Conservation (phyloP, 2,888 invertebrate genomes). For the Lepeophtheirus nordmannii region DNA sequence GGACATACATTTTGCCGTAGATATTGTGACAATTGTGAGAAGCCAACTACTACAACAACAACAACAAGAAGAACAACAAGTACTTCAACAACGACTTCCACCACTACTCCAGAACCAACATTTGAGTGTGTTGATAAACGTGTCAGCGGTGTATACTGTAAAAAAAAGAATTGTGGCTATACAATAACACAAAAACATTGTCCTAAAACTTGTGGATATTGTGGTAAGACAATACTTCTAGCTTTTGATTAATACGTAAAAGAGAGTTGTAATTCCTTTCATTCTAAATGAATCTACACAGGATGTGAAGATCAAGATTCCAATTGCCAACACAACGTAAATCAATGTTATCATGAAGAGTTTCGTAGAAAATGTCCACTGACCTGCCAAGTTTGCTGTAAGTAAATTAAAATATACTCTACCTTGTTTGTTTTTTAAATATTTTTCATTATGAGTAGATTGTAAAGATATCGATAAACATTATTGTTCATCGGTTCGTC, state of each 20-base stretch:
- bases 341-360: neutral
- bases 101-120: neutral
- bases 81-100: neutral
- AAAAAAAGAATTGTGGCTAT: neutral
- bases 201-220: neutral
- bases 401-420: neutral
- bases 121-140: neutral
- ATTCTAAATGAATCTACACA: neutral
- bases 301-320: neutral
- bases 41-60: neutral
- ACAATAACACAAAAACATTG: neutral
- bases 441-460: neutral
- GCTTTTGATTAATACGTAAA: neutral
- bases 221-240: neutral
- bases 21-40: neutral
- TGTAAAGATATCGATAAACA: neutral
- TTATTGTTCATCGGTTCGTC: neutral
- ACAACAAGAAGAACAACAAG: no score
- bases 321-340: neutral
- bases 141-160: neutral
- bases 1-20: neutral
- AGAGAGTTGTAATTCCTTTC: neutral
- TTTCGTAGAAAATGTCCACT: neutral
- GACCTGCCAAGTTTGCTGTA: neutral
- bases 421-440: neutral